A percentile compares a stretch with the other conserved stretches of the same genome.
phyloP scores from a whole-genome alignment of 2,797 vertebrate genomes.

The Anableps anableps region DNA sequence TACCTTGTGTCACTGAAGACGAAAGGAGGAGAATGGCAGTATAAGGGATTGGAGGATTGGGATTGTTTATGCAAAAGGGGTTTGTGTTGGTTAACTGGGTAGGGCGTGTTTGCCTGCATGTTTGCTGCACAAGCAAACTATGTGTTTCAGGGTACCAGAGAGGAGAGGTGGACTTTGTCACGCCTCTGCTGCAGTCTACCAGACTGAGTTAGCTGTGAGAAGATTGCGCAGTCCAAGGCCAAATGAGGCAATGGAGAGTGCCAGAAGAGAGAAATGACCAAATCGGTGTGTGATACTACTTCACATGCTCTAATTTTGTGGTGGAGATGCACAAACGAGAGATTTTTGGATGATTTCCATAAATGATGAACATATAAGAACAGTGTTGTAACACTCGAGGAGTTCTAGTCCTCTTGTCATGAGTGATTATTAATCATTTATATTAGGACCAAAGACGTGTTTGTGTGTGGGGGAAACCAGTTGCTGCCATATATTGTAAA shows the following conservation, averaged over 20 bases:
- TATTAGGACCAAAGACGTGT: neutral
- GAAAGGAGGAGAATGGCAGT: conserved; percentile 26
- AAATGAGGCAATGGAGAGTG: conserved; percentile 48
- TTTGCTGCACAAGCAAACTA: conserved; percentile 41
- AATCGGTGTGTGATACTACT: conserved; percentile 63
- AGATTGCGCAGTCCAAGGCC: conserved; percentile 52
- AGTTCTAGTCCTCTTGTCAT: neutral
- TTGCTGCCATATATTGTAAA: neutral
- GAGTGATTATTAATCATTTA: neutral
- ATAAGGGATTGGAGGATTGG: conserved; percentile 21
- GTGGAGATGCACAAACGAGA: neutral
- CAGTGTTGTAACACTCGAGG: neutral
- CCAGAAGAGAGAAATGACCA: conserved; percentile 40
- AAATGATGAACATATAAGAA: neutral
- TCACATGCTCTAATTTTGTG: conserved; percentile 38
- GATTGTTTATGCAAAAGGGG: conserved; percentile 38
- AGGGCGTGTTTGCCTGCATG: conserved; percentile 39
- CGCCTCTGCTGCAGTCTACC: conserved; percentile 24
- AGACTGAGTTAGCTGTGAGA: conserved; percentile 46
- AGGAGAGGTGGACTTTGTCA: conserved; percentile 55
- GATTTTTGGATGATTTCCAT: neutral
- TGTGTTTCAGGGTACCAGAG: conserved; percentile 57
- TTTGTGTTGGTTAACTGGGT: conserved; percentile 24
- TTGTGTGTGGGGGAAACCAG: neutral
- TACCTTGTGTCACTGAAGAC: conserved; percentile 44